A percentile compares a stretch with the other conserved stretches of the same genome.
These are phyloP conservation scores for Simalia tracyae DNA, from an alignment of 2,797 vertebrate species.

Conservation along the genomic window DNA sequence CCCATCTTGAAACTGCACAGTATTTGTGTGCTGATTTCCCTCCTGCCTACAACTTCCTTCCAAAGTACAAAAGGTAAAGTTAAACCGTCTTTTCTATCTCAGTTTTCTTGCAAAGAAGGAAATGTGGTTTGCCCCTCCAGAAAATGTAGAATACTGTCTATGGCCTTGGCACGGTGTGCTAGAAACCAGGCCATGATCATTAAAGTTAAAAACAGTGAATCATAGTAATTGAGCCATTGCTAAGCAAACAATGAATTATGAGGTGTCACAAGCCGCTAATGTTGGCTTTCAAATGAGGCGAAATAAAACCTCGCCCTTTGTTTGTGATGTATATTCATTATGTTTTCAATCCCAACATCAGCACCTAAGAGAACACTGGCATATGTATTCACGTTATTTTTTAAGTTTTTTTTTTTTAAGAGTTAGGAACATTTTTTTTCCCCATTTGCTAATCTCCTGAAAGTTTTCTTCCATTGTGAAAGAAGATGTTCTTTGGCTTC, in stretches of 20 bases:
- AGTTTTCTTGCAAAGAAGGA: background rate
- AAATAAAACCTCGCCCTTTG: conserved; percentile 76
- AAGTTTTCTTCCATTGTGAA: background rate
- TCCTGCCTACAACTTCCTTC: background rate
- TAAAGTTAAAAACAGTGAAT: conserved; percentile 79
- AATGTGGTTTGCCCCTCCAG: background rate
- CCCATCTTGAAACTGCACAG: background rate
- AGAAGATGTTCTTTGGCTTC: background rate
- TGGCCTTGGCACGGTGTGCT: conserved; percentile 61
- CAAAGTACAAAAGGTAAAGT: background rate
- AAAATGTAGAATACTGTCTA: background rate
- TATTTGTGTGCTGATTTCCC: background rate
- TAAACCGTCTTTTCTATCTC: background rate
- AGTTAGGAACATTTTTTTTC: background rate
- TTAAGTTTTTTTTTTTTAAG: background rate
- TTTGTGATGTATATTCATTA: conserved; percentile 62
- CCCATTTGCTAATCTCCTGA: background rate
- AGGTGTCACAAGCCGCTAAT: conserved; percentile 76
- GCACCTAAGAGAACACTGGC: background rate
- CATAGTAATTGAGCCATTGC: conserved; percentile 73
- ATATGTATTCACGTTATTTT: background rate
- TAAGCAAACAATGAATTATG: conserved; percentile 80
- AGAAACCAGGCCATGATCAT: conserved; percentile 74
- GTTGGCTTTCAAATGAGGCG: conserved; percentile 73
- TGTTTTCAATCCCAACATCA: background rate